Conservation (phyloP, 1,140 invertebrate species). For the Leptestheria dahalacensis region DNA sequence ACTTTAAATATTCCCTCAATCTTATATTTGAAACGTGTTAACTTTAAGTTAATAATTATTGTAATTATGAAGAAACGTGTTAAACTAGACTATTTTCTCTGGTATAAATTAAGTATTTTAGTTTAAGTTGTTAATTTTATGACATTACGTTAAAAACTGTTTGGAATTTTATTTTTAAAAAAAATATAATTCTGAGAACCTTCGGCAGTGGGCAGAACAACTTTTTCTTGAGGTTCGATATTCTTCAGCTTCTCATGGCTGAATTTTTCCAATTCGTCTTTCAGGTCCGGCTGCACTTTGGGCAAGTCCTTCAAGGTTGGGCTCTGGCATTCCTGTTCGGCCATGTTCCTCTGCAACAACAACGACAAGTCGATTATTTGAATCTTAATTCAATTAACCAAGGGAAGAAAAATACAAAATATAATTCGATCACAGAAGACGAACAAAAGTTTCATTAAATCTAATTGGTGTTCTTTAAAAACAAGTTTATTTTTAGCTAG, state of each 20-base stretch:
- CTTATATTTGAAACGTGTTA: no score
- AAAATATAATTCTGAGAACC: constrained; percentile 47
- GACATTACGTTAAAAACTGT: no score
- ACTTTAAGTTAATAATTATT: not conserved
- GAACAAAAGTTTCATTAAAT: not conserved
- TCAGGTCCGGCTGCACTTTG: constrained; percentile 70
- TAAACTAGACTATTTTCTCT: no score
- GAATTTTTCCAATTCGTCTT: constrained; percentile 73
- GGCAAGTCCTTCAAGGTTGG: constrained; percentile 74
- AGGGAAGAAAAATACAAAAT: no score
- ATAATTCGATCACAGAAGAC: no score
- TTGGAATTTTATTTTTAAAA: not conserved
- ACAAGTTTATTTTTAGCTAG: not conserved
- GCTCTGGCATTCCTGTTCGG: constrained; percentile 28
- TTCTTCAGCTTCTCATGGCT: constrained; percentile 69
- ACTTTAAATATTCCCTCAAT: no score
- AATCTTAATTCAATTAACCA: no score
- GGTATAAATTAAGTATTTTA: no score
- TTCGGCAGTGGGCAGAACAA: constrained; percentile 69
- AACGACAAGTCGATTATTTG: no score
- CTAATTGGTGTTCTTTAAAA: not conserved
- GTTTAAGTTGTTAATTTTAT: no score
- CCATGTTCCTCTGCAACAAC: no score
- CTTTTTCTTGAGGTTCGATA: constrained; percentile 70
- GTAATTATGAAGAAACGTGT: no score